Evolutionary conservation across 2,888 invertebrate species (phyloP).

Genomic region (Latheticus oryzae): DNA sequence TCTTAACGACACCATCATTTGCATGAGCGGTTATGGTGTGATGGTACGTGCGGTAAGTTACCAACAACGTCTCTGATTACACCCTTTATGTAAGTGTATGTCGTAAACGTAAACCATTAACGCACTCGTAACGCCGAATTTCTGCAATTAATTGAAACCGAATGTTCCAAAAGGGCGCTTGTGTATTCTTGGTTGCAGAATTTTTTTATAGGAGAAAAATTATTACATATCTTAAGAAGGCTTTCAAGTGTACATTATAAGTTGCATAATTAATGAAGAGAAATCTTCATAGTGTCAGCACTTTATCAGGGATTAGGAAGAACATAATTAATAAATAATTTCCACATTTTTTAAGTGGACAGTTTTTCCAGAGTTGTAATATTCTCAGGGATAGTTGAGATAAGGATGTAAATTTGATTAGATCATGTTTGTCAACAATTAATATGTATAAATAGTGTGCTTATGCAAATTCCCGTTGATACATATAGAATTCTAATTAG

Average conservation of each 20-base stretch:
- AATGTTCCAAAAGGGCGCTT: too few species aligned
- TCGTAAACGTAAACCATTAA: constrained; percentile 23
- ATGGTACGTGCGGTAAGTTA: constrained; percentile 35
- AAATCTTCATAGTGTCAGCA: too few species aligned
- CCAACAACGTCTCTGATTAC: constrained; percentile 29
- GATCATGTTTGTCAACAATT: constrained; percentile 33
- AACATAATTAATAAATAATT: constrained; percentile 7
- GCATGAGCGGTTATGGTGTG: constrained; percentile 50
- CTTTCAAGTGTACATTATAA: too few species aligned
- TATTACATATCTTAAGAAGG: too few species aligned
- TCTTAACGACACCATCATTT: constrained; percentile 55
- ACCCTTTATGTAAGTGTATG: constrained; percentile 21
- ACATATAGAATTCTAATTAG: constrained; percentile 36
- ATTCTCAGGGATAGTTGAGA: constrained; percentile 9
- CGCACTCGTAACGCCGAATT: constrained; percentile 20
- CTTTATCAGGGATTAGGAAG: too few species aligned
- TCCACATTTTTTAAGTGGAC: background rate
- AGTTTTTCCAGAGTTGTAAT: background rate
- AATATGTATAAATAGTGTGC: constrained; percentile 36
- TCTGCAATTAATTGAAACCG: constrained; percentile 28
- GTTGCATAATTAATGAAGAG: too few species aligned
- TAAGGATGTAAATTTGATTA: constrained; percentile 24
- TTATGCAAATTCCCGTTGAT: constrained; percentile 31
- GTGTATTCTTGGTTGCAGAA: too few species aligned
- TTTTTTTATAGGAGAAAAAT: too few species aligned